These are phyloP conservation scores for Huso huso DNA, from an alignment of 2,797 vertebrate species.

Conservation along the genomic window DNA sequence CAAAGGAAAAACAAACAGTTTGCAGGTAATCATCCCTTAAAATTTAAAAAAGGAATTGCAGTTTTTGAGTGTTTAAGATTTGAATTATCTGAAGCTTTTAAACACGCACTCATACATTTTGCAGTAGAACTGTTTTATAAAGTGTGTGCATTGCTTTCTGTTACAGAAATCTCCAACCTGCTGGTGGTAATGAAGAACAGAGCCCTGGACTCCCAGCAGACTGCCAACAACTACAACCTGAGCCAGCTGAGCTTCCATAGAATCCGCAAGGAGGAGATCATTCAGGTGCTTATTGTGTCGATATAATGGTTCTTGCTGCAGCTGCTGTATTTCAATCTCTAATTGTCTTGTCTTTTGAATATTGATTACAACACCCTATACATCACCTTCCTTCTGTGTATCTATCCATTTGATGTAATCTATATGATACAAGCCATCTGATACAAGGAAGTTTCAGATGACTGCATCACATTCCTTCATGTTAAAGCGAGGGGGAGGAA, in stretches of 20 bases:
- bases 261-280: conserved; percentile 87
- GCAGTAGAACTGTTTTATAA: too few relatives aligned
- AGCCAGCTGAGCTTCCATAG: conserved; percentile 86
- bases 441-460: too few relatives aligned
- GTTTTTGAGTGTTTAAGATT: background rate
- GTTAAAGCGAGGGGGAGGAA: too few relatives aligned
- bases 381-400: background rate
- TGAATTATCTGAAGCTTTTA: background rate
- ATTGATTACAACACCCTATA: too few relatives aligned
- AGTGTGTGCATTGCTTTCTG: background rate
- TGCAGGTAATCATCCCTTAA: too few relatives aligned
- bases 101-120: background rate
- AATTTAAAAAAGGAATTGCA: background rate
- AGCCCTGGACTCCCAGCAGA: conserved; percentile 52
- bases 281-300: conserved; percentile 56
- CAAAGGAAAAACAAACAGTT: too few relatives aligned
- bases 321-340: too few relatives aligned
- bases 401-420: background rate
- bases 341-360: too few relatives aligned
- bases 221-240: conserved; percentile 40
- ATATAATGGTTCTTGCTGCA: too few relatives aligned
- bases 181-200: conserved; percentile 83
- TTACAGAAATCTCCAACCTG: conserved; percentile 88
- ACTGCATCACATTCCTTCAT: too few relatives aligned
- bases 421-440: too few relatives aligned